phyloP scores from a whole-genome alignment of 2,113 vertebrate species.

The Apodemus sylvaticus region DNA sequence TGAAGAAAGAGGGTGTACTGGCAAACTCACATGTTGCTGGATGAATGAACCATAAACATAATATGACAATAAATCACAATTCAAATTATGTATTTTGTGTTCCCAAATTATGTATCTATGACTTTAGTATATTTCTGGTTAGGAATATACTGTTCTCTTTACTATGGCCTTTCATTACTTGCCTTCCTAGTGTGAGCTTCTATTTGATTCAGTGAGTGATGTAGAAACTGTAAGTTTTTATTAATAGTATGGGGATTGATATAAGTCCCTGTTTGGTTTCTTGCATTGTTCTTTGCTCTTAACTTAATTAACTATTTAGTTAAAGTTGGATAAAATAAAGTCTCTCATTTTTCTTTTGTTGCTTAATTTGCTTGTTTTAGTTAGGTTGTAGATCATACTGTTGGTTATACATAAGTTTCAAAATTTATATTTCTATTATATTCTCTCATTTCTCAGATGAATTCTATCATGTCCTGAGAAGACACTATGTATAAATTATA shows the following conservation, averaged over 20 bases:
- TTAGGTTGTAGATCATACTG: not conserved
- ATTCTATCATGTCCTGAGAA: not conserved
- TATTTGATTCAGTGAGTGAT: not conserved
- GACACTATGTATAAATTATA: not conserved
- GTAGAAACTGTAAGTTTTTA: not conserved
- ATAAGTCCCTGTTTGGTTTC: not conserved
- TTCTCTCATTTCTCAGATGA: too few species aligned
- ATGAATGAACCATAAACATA: not conserved
- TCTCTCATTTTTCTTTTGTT: not conserved
- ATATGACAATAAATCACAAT: not conserved
- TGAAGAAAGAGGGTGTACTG: not conserved
- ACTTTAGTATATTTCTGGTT: not conserved
- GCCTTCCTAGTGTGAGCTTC: not conserved
- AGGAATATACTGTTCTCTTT: not conserved
- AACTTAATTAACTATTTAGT: slow-evolving; percentile 23
- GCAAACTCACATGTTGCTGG: not conserved
- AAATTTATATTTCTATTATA: not conserved
- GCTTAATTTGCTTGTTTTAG: not conserved
- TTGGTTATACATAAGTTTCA: not conserved
- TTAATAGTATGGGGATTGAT: not conserved
- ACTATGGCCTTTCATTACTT: not conserved
- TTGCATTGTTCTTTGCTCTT: not conserved
- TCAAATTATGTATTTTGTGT: not conserved
- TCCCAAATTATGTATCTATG: not conserved
- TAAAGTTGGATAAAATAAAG: not conserved